Base-by-base conservation (phyloP, 1,140 invertebrate genomes). In the Platorchestia sp. region DNA sequence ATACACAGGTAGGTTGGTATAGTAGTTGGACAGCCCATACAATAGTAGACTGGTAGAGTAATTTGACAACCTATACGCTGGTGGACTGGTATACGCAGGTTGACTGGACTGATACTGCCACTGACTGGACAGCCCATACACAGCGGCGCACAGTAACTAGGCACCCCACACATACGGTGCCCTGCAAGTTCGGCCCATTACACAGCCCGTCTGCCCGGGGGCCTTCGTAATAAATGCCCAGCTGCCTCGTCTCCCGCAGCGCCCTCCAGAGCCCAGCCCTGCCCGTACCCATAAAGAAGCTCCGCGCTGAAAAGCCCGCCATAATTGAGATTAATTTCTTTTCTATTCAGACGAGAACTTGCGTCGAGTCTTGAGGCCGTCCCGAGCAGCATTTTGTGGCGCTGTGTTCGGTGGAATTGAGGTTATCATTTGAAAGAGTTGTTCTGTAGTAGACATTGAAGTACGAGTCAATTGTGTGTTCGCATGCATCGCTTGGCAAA, bases 311-410 rank as follows among this genome's bases (percentile, higher is more conserved):
- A 93, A 47, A 93, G 91, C 91, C 45, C 43, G 36, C 7, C 40
- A 22, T 93, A 47, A 93, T 93, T 93, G 91, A 93, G 91, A 93
- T 93, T 40, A 93, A 93, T 93, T 45, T 93, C 45, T 47, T 93
- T 45, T 42, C 91, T 45, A 41, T 89, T 89, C 87, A 89, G 87
- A 16, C 87, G 27, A 44, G 43, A 89, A 19, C 87, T 89, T 89
- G 87, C 43, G n/a, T 44, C 7, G 87, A 41, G 14, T 89, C 87
- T 89, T 41, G 1, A 42, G 87, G 87, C 5, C n/a, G n/a, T 89
- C 41, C 36, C 5, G 41, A 42, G 43, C 87, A 14, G 41, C 43
- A 42, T 89, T 89, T 89, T 44, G n/a, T 5, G 7, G 16, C n/a
- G n/a, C n/a, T 89, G 36, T 7, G 87, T 14, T 89, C 6, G 41